phyloP scores from a whole-genome alignment of 1,140 invertebrate species.

The Drosophila subpulchrella region DNA sequence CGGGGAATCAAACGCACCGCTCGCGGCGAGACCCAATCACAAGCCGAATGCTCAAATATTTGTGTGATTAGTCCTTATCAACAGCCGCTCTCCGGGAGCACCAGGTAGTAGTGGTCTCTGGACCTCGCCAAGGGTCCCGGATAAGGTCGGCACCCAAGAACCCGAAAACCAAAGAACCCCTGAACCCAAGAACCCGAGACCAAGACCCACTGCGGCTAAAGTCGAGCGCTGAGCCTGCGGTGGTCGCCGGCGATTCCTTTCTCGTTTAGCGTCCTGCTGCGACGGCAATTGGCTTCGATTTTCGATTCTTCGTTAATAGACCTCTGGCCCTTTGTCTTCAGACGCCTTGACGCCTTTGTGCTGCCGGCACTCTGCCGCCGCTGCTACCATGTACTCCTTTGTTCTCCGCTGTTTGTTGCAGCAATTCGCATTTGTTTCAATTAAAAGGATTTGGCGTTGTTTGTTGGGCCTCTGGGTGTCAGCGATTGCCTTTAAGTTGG shows the following conservation, averaged over 20 bases:
- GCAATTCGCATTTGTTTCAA: conserved; percentile 77
- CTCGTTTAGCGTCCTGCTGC: conserved; percentile 80
- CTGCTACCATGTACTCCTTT: conserved; percentile 30
- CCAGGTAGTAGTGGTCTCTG: conserved; percentile 52
- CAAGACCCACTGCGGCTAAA: conserved; percentile 75
- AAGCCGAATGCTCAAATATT: conserved; percentile 81
- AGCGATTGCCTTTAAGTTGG: conserved; percentile 44
- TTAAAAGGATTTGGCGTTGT: conserved; percentile 71
- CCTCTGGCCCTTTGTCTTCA: conserved; percentile 64
- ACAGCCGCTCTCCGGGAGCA: conserved; percentile 37
- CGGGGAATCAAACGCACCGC: conserved; percentile 71
- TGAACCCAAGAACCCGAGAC: too few relatives aligned
- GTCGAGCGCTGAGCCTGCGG: conserved; percentile 56
- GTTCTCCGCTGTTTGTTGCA: conserved; percentile 38
- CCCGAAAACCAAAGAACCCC: background rate
- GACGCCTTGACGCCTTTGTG: conserved; percentile 76
- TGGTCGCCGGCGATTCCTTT: conserved; percentile 65
- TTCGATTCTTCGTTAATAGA: conserved; percentile 71
- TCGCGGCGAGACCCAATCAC: conserved; percentile 73
- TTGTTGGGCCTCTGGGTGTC: conserved; percentile 46
- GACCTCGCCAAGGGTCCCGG: conserved; percentile 20
- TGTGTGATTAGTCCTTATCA: conserved; percentile 84
- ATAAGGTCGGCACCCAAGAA: background rate
- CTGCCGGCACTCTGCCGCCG: conserved; percentile 30
- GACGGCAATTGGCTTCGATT: conserved; percentile 77